A percentile compares a stretch with the other conserved stretches of the same genome.
phyloP scores from a whole-genome alignment of 2,113 vertebrate genomes.

The Lycaon pictus region DNA sequence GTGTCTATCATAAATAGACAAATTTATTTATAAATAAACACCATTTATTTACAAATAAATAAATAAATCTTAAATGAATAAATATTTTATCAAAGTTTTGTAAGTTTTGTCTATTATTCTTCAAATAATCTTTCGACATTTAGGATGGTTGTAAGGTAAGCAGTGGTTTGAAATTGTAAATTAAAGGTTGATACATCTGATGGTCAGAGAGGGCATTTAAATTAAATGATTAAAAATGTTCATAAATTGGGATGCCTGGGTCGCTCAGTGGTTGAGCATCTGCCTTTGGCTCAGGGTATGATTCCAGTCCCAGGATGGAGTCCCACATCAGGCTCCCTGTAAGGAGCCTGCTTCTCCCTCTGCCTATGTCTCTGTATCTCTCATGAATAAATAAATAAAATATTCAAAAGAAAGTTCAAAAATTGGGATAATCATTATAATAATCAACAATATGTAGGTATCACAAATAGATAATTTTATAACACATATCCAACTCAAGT shows the following conservation, averaged over 20 bases:
- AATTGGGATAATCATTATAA: neutral
- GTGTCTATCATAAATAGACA: no score
- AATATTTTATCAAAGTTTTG: neutral
- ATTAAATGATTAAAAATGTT: neutral
- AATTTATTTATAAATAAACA: no score
- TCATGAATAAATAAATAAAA: no score
- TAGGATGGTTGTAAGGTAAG: neutral
- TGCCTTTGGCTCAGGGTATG: no score
- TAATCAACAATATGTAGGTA: neutral
- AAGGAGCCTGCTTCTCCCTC: no score
- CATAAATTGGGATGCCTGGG: neutral
- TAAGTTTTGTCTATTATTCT: neutral
- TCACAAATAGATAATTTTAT: neutral
- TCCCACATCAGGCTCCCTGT: no score
- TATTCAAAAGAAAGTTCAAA: neutral
- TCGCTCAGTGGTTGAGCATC: no score
- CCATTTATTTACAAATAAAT: no score
- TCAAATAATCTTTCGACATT: neutral
- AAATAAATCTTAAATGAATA: neutral
- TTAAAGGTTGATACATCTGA: neutral
- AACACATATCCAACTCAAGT: neutral
- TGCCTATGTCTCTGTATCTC: no score
- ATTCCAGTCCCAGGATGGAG: no score
- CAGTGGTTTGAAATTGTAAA: neutral
- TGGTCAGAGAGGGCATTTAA: neutral